A percentile compares a stretch with the other conserved stretches of the same genome.
These are phyloP conservation scores for Erebia ligea DNA, from an alignment of 2,888 invertebrate genomes.

Conservation along the genomic window DNA sequence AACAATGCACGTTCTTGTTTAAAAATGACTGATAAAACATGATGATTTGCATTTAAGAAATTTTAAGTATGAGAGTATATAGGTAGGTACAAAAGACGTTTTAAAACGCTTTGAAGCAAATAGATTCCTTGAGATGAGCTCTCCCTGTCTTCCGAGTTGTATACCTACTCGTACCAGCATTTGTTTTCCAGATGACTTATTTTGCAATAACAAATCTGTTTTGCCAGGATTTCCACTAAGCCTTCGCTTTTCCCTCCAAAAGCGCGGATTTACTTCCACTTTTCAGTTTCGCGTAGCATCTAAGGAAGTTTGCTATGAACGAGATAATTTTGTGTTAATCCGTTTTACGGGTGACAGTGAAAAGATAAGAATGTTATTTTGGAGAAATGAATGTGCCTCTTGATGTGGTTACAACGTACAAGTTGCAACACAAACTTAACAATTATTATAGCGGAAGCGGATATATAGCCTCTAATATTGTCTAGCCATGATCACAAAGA, in stretches of 20 bases:
- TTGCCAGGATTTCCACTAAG: constrained; percentile 48
- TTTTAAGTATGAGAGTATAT: no score
- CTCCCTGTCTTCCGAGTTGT: constrained; percentile 28
- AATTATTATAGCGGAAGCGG: no score
- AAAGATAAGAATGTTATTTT: neutral
- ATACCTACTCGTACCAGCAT: neutral
- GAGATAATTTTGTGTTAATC: constrained; percentile 23
- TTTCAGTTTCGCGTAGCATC: constrained; percentile 56
- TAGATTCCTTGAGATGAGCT: constrained; percentile 29
- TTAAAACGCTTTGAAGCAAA: constrained; percentile 30
- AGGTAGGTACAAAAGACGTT: constrained; percentile 5
- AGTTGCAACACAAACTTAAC: no score
- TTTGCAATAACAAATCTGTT: constrained; percentile 48
- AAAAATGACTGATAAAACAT: no score
- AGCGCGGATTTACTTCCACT: constrained; percentile 60
- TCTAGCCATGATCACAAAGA: no score
- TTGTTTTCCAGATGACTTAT: constrained; percentile 42
- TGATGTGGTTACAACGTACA: no score
- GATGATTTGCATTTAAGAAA: no score
- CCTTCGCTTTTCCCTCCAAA: constrained; percentile 47
- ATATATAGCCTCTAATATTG: no score
- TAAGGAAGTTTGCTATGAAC: constrained; percentile 39
- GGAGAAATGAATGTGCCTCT: neutral
- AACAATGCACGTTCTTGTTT: no score
- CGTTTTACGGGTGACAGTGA: neutral